Base-by-base conservation (phyloP, 2,797 vertebrate species). In the Rhinoraja longicauda region DNA sequence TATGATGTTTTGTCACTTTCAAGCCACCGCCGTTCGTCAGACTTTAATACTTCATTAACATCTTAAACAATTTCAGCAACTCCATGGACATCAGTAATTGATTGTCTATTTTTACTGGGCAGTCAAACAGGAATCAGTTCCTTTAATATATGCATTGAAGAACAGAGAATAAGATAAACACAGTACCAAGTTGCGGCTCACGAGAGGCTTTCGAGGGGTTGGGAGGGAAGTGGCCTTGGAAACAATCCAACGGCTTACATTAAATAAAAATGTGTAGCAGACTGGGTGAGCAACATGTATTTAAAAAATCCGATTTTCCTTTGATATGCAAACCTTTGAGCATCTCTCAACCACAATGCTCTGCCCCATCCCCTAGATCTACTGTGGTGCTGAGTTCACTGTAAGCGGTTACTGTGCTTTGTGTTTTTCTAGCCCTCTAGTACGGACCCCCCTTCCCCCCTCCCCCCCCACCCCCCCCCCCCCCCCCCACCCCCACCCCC, bases 81-180 rank as follows among this genome's bases (percentile, higher is more conserved):
- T 82, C 26, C 36, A 36, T 88, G 36, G 84, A 88, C 62, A 67
- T 67, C 84, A 88, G 84, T 32, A 67, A 88, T 67, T 36, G 84
- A 88, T 88, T 88, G 84, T 88, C 62, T 88, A 88, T 24, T 67
- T 88, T 67, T n/a, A 88, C n/a, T 67, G 84, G n/a, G 12, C 82
- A 86, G 57, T 86, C 82, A 86, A 84, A 9, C 84, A n/a, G 57
- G 26, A 84, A 84, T 84, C 53, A 36, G 15, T 67, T 88, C n/a
- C 67, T 88, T 32, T 36, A 15, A 53, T 36, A 64, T 67, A 67
- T 88, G 13, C 13, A 39, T 88, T 88, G 59, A 67, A 36, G n/a
- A 88, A 88, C 21, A 88, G 59, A 88, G n/a, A 88, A 67, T 67
- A 88, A 67, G n/a, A 67, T 62, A 36, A 88, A 88, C 84, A 36